These are phyloP conservation scores for Lithobates sylvaticus DNA, from an alignment of 2,797 vertebrate genomes.

Conservation along the genomic window DNA sequence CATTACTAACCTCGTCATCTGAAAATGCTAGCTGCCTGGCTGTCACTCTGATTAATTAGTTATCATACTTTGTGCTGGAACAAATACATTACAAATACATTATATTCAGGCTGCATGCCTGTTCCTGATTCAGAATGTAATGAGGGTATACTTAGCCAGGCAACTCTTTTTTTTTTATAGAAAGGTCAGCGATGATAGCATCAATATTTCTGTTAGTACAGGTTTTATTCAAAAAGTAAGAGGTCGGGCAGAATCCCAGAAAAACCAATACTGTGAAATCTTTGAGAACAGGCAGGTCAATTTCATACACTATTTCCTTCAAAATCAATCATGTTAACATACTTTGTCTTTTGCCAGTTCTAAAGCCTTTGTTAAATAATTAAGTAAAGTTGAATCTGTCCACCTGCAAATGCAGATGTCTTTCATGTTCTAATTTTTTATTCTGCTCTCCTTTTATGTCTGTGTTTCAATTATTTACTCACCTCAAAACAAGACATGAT, in stretches of 20 bases:
- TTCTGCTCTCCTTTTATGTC: conserved; percentile 11
- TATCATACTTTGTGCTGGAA: too few species aligned
- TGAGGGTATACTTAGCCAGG: too few species aligned
- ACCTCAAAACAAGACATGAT: not conserved
- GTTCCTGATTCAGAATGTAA: too few species aligned
- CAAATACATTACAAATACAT: too few species aligned
- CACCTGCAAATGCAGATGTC: not conserved
- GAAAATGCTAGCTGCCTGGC: too few species aligned
- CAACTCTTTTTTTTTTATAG: not conserved
- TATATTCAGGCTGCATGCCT: too few species aligned
- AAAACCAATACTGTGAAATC: not conserved
- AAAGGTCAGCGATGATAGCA: not conserved
- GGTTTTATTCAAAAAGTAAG: not conserved
- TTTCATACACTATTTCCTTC: conserved; percentile 16
- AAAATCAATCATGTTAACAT: conserved; percentile 14
- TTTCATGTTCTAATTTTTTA: not conserved
- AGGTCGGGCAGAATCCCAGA: not conserved
- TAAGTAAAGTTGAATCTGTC: conserved; percentile 15
- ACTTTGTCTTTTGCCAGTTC: not conserved
- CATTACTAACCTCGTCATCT: too few species aligned
- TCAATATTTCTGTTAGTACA: too few species aligned
- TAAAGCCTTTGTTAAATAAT: conserved; percentile 30
- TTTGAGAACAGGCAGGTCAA: not conserved
- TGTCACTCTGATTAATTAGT: too few species aligned
- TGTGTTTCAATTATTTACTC: conserved; percentile 8